phyloP scores from a whole-genome alignment of 2,797 vertebrate genomes.

The Aulostomus chinensis region DNA sequence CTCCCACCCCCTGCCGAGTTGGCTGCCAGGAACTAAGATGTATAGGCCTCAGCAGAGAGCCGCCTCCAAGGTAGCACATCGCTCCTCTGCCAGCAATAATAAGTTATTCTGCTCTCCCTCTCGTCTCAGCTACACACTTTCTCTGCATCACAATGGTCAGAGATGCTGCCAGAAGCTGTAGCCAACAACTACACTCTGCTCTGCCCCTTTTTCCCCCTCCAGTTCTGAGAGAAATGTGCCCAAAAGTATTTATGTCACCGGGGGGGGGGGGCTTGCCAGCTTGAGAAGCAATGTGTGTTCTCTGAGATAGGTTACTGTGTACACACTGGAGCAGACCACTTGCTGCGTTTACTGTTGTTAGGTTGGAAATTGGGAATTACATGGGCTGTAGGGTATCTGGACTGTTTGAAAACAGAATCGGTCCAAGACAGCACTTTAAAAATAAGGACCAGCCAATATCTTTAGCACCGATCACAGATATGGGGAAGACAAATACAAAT shows the following conservation, averaged over 20 bases:
- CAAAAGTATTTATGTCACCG: constrained; percentile 36
- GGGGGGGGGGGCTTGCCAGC: constrained; percentile 20
- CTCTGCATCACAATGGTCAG: constrained; percentile 53
- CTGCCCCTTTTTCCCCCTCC: constrained; percentile 6
- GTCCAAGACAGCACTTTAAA: constrained; percentile 21
- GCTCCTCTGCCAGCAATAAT: constrained; percentile 76
- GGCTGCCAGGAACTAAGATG: constrained; percentile 73
- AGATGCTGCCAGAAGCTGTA: constrained; percentile 61
- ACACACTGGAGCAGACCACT: constrained; percentile 34
- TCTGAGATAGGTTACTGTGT: constrained; percentile 34
- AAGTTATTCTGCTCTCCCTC: constrained; percentile 61
- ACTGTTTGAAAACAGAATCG: constrained; percentile 32
- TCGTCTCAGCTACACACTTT: constrained; percentile 41
- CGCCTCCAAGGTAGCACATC: constrained; percentile 67
- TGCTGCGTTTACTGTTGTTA: constrained; percentile 57
- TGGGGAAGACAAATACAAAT: constrained; percentile 10
- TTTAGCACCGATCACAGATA: constrained; percentile 6
- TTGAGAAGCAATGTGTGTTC: constrained; percentile 28
- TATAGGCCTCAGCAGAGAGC: constrained; percentile 67
- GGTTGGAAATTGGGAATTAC: constrained; percentile 39
- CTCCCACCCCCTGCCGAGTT: constrained; percentile 34
- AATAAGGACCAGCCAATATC: constrained; percentile 7
- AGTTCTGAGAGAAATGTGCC: constrained; percentile 52
- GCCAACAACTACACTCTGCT: constrained; percentile 77
- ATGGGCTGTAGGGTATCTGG: constrained; percentile 27